Evolutionary conservation across 2,888 invertebrate genomes (phyloP).

Genomic region (Dione juno): DNA sequence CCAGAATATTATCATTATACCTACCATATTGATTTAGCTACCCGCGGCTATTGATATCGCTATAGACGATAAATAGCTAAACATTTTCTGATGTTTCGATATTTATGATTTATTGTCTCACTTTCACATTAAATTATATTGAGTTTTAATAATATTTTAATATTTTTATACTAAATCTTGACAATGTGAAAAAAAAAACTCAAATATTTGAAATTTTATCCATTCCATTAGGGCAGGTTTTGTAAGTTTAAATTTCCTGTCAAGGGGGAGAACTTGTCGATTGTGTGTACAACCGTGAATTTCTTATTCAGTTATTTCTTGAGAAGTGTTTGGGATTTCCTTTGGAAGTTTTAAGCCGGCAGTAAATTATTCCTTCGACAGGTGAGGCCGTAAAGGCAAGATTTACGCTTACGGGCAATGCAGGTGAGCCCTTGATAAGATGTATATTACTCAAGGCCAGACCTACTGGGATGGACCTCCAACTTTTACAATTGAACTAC

Average conservation of each 20-base stretch:
- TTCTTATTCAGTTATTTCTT: constrained; percentile 82
- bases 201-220: constrained; percentile 57
- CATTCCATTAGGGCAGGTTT: constrained; percentile 68
- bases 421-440: constrained; percentile 77
- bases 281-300: constrained; percentile 69
- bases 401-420: constrained; percentile 78
- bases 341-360: constrained; percentile 80
- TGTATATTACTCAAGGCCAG: constrained; percentile 78
- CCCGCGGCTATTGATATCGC: constrained; percentile 13
- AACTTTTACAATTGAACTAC: constrained; percentile 53
- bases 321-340: constrained; percentile 81
- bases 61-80: constrained; percentile 4
- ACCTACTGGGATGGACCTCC: constrained; percentile 68
- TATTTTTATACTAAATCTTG: background rate
- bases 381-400: constrained; percentile 82
- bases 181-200: background rate
- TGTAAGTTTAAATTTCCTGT: constrained; percentile 67
- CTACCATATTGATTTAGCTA: constrained; percentile 29
- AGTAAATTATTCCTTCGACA: constrained; percentile 83
- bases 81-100: background rate
- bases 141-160: background rate
- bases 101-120: background rate
- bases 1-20: constrained; percentile 41
- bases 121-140: background rate
- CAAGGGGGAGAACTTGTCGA: constrained; percentile 49